These are phyloP conservation scores for Archilochus colubris DNA, from an alignment of 2,113 vertebrate genomes.

Conservation along the genomic window DNA sequence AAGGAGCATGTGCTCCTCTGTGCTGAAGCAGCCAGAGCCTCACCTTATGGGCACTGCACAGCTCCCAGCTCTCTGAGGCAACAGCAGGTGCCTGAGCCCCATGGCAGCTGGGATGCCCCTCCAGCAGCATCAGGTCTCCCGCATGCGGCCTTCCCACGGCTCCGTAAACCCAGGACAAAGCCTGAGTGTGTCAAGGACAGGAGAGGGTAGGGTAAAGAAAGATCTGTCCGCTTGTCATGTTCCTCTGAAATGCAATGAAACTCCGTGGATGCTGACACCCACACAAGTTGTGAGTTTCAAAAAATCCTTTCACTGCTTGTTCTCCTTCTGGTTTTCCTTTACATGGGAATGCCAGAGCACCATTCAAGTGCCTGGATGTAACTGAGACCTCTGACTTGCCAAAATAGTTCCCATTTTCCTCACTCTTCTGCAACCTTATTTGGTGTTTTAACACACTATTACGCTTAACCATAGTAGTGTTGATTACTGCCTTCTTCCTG, in stretches of 20 bases:
- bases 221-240: neutral
- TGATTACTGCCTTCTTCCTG: neutral
- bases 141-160: neutral
- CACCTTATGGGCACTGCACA: neutral
- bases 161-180: neutral
- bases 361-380: neutral
- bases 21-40: too few species aligned
- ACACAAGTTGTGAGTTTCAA: neutral
- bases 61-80: neutral
- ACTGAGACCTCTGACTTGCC: neutral
- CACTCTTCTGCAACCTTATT: neutral
- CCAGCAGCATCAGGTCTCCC: neutral
- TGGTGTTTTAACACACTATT: neutral
- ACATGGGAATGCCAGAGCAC: neutral
- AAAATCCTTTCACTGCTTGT: neutral
- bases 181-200: rapidly evolving
- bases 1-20: neutral
- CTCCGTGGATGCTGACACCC: neutral
- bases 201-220: neutral
- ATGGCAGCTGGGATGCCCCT: neutral
- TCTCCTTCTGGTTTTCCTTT: neutral
- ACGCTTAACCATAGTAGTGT: neutral
- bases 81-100: neutral
- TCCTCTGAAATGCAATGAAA: neutral
- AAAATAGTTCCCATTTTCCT: neutral